Conservation (phyloP, 2,113 vertebrate species). For the Athene noctua region DNA sequence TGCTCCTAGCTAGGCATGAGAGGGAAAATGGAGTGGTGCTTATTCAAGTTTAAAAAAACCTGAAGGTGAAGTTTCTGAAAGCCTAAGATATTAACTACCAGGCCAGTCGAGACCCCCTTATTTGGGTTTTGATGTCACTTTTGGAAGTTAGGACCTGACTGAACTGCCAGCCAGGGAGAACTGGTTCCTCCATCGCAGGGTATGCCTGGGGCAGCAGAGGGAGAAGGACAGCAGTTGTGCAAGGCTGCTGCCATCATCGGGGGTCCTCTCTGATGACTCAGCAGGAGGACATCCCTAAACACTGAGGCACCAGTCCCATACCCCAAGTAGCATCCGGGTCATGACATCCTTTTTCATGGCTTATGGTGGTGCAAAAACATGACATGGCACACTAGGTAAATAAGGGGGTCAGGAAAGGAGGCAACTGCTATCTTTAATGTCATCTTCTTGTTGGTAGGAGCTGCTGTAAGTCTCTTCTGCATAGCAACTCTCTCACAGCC, state of each 20-base stretch:
- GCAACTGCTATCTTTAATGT: background rate
- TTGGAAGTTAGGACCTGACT: background rate
- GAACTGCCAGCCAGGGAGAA: background rate
- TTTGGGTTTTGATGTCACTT: background rate
- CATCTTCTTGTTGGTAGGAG: background rate
- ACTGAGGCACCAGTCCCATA: background rate
- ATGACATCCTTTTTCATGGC: background rate
- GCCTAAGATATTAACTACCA: background rate
- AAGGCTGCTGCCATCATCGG: background rate
- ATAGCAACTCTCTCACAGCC: background rate
- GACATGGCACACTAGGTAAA: background rate
- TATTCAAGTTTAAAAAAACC: background rate
- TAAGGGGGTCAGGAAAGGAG: background rate
- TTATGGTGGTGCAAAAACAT: background rate
- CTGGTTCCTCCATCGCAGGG: background rate
- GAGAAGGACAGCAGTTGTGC: background rate
- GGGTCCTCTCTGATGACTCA: background rate
- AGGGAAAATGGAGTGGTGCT: background rate
- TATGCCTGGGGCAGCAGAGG: background rate
- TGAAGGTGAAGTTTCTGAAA: background rate
- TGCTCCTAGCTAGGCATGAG: background rate
- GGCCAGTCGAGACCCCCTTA: background rate
- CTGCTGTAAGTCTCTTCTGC: background rate
- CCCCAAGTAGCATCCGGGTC: background rate
- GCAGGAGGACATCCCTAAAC: background rate